Percentiles rank a stretch among this genome's conserved stretches.
Conservation (phyloP, 2,888 invertebrate genomes). For the Argyra leucocephala region DNA sequence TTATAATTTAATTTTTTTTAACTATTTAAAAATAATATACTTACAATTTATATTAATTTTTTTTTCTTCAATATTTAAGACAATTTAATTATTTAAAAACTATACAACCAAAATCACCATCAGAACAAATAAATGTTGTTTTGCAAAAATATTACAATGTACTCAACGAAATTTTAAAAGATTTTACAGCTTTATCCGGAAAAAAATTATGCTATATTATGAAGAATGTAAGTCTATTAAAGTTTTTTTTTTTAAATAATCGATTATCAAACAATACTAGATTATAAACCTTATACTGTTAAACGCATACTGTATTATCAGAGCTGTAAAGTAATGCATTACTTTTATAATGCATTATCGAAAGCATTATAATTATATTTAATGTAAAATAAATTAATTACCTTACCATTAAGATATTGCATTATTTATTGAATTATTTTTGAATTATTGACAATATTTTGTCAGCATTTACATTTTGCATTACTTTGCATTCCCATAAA, state of each 20-base stretch:
- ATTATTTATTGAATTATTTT: too few species aligned
- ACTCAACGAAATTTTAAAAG: conserved; percentile 22
- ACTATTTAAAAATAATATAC: too few species aligned
- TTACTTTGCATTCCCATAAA: too few species aligned
- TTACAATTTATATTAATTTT: neutral
- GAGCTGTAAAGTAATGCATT: too few species aligned
- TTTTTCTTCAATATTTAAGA: conserved; percentile 25
- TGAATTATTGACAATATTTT: too few species aligned
- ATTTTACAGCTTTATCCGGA: neutral
- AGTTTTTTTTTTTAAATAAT: neutral
- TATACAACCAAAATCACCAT: conserved; percentile 37
- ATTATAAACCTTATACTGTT: neutral
- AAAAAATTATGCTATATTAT: neutral
- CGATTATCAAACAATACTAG: neutral
- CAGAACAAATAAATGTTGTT: conserved; percentile 34
- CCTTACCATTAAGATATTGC: too few species aligned
- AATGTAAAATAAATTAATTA: too few species aligned
- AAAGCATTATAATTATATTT: too few species aligned
- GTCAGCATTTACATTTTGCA: too few species aligned
- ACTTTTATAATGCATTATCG: too few species aligned
- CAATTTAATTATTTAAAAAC: conserved; percentile 37
- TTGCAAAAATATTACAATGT: conserved; percentile 28
- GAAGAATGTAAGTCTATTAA: neutral
- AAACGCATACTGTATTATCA: neutral
- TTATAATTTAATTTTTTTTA: conserved; percentile 9